These are phyloP conservation scores for Columba guinea DNA, from an alignment of 2,797 vertebrate species.

Conservation along the genomic window DNA sequence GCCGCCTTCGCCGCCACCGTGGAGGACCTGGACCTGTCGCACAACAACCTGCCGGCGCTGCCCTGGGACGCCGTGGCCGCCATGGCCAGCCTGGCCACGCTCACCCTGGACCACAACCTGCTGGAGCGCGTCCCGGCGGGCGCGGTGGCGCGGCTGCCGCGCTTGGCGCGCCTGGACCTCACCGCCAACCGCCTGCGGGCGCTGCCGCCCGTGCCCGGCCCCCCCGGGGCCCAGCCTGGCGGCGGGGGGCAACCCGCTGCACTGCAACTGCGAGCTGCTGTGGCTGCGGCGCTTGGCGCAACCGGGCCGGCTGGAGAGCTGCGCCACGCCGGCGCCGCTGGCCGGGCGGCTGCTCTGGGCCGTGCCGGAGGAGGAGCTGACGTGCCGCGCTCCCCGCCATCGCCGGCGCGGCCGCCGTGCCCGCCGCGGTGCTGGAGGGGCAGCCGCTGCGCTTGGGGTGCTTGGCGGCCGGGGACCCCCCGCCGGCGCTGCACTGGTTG, in stretches of 20 bases:
- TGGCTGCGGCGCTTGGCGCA: slow-evolving; percentile 89
- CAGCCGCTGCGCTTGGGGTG: slow-evolving; percentile 90
- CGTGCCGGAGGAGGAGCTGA: slow-evolving; percentile 93
- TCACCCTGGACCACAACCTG: slow-evolving; percentile 94
- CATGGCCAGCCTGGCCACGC: slow-evolving; percentile 93
- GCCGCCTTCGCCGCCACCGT: slow-evolving; percentile 91
- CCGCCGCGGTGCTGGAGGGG: slow-evolving; percentile 88
- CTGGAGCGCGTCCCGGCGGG: slow-evolving; percentile 89
- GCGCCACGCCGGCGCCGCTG: slow-evolving; percentile 90
- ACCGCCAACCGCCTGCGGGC: slow-evolving; percentile 94
- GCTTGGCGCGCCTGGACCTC: slow-evolving; percentile 91
- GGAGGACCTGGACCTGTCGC: slow-evolving; percentile 94
- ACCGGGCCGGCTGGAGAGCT: slow-evolving; percentile 93
- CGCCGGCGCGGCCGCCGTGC: slow-evolving; percentile 80
- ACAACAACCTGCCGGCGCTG: slow-evolving; percentile 90
- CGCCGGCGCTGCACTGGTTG: slow-evolving; percentile 91
- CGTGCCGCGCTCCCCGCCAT: slow-evolving; percentile 90
- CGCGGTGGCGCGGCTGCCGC: slow-evolving; percentile 90
- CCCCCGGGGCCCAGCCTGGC: slow-evolving; percentile 78
- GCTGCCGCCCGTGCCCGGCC: slow-evolving; percentile 87
- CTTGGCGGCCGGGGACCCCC: slow-evolving; percentile 89
- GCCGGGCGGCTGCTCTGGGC: slow-evolving; percentile 96
- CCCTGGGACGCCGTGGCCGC: slow-evolving; percentile 93
- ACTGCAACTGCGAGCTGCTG: slow-evolving; percentile 94
- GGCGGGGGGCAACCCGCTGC: slow-evolving; percentile 91